Conservation (phyloP, 1,140 invertebrate genomes). For the Drosophila hydei region DNA sequence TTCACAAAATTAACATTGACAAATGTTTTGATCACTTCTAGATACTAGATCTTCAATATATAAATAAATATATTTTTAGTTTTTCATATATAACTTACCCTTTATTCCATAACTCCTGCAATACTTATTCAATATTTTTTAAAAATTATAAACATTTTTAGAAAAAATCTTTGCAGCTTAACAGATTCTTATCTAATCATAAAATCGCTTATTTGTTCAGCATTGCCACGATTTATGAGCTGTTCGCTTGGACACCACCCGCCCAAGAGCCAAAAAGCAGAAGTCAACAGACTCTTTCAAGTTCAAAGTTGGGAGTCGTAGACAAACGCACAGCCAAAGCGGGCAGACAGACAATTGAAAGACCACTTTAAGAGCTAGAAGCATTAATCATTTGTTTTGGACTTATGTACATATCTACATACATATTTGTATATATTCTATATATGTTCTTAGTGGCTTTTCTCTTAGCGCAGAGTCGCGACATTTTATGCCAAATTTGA, state of each 20-base stretch:
- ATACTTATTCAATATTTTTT: too few species aligned
- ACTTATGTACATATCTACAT: background rate
- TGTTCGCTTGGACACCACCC: background rate
- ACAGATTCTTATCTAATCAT: background rate
- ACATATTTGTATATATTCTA: background rate
- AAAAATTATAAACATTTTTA: too few species aligned
- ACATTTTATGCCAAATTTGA: constrained; percentile 73
- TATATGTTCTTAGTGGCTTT: constrained; percentile 11
- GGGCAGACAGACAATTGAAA: constrained; percentile 28
- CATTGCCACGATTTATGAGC: constrained; percentile 6
- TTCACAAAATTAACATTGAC: too few species aligned
- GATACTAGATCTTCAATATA: too few species aligned
- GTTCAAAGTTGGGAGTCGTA: constrained; percentile 52
- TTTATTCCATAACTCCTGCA: too few species aligned
- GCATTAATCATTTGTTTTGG: constrained; percentile 65
- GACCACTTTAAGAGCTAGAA: constrained; percentile 35
- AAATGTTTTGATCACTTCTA: too few species aligned
- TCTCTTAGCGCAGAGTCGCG: constrained; percentile 47
- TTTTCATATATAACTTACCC: too few species aligned
- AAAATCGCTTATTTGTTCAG: background rate
- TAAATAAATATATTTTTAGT: too few species aligned
- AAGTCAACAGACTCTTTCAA: constrained; percentile 74
- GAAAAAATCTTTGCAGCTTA: background rate
- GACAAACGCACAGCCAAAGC: constrained; percentile 3
- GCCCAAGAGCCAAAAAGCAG: background rate